These are phyloP conservation scores for Rhegmatorhina hoffmannsi DNA, from an alignment of 2,113 vertebrate genomes.

Conservation along the genomic window DNA sequence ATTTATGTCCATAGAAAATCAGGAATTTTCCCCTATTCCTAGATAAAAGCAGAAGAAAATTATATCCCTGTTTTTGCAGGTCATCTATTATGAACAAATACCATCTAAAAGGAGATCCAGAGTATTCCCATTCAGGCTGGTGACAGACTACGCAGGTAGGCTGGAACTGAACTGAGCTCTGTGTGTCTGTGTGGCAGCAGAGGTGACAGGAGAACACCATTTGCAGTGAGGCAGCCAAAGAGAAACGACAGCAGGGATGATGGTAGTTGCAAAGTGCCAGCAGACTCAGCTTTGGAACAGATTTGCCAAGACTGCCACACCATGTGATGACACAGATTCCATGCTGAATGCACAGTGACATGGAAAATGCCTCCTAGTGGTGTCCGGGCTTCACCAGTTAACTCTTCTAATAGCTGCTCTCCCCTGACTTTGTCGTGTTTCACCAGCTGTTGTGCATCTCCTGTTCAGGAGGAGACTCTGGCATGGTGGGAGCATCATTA, in stretches of 20 bases:
- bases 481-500: conserved; percentile 38
- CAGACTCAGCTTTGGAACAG: conserved; percentile 46
- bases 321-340: conserved; percentile 68
- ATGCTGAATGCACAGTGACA: conserved; percentile 53
- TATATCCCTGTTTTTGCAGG: background rate
- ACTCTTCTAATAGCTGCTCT: conserved; percentile 65
- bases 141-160: background rate
- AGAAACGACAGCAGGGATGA: conserved; percentile 15
- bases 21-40: conserved; percentile 4
- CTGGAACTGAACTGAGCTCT: background rate
- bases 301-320: conserved; percentile 18
- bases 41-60: conserved; percentile 45
- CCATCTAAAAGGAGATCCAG: background rate
- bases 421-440: conserved; percentile 50
- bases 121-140: background rate
- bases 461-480: conserved; percentile 36
- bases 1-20: background rate
- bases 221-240: conserved; percentile 53
- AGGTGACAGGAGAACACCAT: conserved; percentile 32
- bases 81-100: conserved; percentile 1
- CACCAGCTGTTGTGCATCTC: conserved; percentile 71
- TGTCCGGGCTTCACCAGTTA: conserved; percentile 58
- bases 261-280: conserved; percentile 53
- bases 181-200: conserved; percentile 42
- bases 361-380: conserved; percentile 66